These are phyloP conservation scores for Contarinia nasturtii DNA, from an alignment of 1,140 invertebrate species.

Conservation along the genomic window DNA sequence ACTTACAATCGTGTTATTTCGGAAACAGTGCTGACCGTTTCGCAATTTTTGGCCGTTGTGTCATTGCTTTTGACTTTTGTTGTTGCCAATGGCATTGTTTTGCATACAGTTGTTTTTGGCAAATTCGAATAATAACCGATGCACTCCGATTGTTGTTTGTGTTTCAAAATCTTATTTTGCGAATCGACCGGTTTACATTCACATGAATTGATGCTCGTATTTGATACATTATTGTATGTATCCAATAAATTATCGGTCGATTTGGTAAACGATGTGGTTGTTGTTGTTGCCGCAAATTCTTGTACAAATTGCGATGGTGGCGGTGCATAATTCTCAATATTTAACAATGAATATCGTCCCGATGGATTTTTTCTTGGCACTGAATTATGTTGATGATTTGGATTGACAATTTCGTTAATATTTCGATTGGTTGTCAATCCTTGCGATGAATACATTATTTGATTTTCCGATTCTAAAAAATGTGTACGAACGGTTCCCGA, in stretches of 20 bases:
- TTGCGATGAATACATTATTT: slow-evolving; percentile 13
- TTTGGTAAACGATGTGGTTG: slow-evolving; percentile 24
- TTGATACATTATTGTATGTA: slow-evolving; percentile 13
- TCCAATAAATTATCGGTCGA: slow-evolving; percentile 58
- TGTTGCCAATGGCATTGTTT: slow-evolving; percentile 13
- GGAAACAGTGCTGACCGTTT: slow-evolving; percentile 10
- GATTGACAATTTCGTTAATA: slow-evolving; percentile 20
- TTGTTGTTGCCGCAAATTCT: slow-evolving; percentile 28
- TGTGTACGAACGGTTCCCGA: not conserved
- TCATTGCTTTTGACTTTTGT: slow-evolving; percentile 7
- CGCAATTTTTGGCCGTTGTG: slow-evolving; percentile 1
- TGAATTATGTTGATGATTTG: slow-evolving; percentile 21
- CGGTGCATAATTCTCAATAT: slow-evolving; percentile 23
- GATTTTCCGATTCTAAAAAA: not conserved
- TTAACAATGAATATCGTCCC: slow-evolving; percentile 23
- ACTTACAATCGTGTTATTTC: slow-evolving; percentile 19
- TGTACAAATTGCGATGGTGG: slow-evolving; percentile 26
- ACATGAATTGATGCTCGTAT: not conserved
- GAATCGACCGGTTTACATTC: not conserved
- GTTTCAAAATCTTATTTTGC: not conserved
- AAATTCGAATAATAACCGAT: slow-evolving; percentile 20
- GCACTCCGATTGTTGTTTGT: slow-evolving; percentile 15
- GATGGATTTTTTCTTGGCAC: slow-evolving; percentile 29
- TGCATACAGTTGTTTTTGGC: slow-evolving; percentile 16
- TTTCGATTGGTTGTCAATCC: slow-evolving; percentile 27